Base-by-base conservation (phyloP, 2,113 vertebrate genomes). In the Thamnaconus septentrionalis region DNA sequence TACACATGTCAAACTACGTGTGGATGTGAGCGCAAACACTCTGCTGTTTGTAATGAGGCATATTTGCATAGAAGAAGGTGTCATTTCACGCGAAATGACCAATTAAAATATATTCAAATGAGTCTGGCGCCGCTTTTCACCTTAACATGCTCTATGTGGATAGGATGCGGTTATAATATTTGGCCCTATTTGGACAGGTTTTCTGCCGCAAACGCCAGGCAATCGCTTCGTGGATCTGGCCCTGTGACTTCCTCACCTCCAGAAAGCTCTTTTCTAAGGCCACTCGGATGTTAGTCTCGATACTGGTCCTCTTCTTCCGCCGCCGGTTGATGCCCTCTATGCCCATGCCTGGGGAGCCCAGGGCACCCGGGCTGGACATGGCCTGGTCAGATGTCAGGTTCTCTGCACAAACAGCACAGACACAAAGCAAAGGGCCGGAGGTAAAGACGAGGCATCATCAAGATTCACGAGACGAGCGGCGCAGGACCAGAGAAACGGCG, bases 251-350 rank as follows among this genome's bases (percentile, higher is more conserved):
- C 89, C 93, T 87, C 66, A 98, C 97, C 95, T 98, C 97, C 93
- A 97, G 89, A 93, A 98, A 99, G 94, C 97, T 99, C 94, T 99
- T 99, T 95, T 99, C 97, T 98, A 98, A 98, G 97, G 97, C 97
- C 94, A 98, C 97, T 92, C 97, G 95, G 83, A 99, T 98, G 95
- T 98, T 98, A 94, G 97, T 99, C 96, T 98, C 97, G 83, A 98
- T 98, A 94, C 96, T 99, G 92, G 97, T 99, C 94, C 97, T 95
- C 91, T 99, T 99, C 93, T 99, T 99, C 82, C 97, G 95, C 90
- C 97, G 93, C 69, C 97, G 96, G 92, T 98, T 98, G 87, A 98
- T 93, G 79, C 96, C 97, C 89, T 98, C 97, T 5, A 95, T 90
- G 76, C 96, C 96, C 88, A 93, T 91, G 85, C 95, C 96, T 51